Evolutionary conservation across 2,888 invertebrate species (phyloP), one percentile per base, ranked within the genome.

Genomic region (Pseudanteris insignis): DNA sequence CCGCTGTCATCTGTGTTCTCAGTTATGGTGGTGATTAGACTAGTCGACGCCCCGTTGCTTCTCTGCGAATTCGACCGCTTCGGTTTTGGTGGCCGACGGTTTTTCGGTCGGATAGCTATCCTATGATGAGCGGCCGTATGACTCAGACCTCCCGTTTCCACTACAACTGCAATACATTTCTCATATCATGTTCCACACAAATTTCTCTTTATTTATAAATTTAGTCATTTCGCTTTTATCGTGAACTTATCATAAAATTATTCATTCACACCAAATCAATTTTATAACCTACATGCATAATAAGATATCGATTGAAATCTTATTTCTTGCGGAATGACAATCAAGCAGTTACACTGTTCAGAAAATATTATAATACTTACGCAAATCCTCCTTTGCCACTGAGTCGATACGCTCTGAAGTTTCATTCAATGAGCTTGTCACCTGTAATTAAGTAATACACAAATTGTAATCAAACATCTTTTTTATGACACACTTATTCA

Each of bases 81-180:
- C 5, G 50, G 14, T 28, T 63, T 58, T 0, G 79, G 79, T 0
- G 77, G 79, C 21, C 79, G 68, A 2, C 79, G 71, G 51, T 80
- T 80, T 53, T 78, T 80, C 2, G 79, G 79, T 1, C 79, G 70
- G 6, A 79, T 76, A 2, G 76, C 75, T 37, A 80, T 79, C 11
- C 79, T 74, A 29, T 80, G 79, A 32, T 70, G 73, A 1, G 80
- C 80, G 12, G 80, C 80, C 6, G 74, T 77, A 64, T 80, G 79
- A 44, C 65, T 78, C 37, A 80, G 59, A 40, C 70, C 73, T 25
- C 67, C 73, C 44, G 70, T 71, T 50, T 76, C 73, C 48, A 77
- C 47, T 53, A 76, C 67, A 30, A 77, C 79, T 78, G 66, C 30
- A 61, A 54, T 28, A n/a, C n/a, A n/a, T 28, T 14, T 11, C 8